Conservation (phyloP, 1,140 invertebrate genomes). For the Cydia splendana region DNA sequence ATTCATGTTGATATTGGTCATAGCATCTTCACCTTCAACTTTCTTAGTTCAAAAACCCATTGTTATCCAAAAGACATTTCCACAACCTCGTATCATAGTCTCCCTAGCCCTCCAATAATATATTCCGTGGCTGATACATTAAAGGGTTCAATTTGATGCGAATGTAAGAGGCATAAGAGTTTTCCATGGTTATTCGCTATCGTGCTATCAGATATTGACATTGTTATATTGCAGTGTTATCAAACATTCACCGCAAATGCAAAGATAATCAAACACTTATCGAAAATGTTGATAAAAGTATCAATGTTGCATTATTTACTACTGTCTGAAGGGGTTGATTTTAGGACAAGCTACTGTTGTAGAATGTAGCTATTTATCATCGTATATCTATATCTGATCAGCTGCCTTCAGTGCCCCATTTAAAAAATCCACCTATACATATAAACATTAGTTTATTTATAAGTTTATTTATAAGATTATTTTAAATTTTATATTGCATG, state of each 20-base stretch:
- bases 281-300: not conserved
- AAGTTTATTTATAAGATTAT: too few relatives aligned
- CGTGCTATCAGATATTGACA: constrained; percentile 15
- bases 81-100: not conserved
- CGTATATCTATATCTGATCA: too few relatives aligned
- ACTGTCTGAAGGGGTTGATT: constrained; percentile 11
- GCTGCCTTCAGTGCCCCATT: too few relatives aligned
- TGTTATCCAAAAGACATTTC: not conserved
- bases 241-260: constrained; percentile 22
- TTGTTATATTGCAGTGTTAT: constrained; percentile 8
- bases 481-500: too few relatives aligned
- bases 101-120: not conserved
- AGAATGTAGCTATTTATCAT: too few relatives aligned
- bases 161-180: not conserved
- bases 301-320: not conserved
- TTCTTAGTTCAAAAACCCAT: not conserved
- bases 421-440: too few relatives aligned
- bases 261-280: not conserved
- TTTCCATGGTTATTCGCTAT: not conserved
- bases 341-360: constrained; percentile 30
- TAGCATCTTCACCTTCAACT: not conserved
- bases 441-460: too few relatives aligned
- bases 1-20: not conserved
- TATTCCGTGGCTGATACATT: not conserved
- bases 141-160: not conserved